Percentiles rank a stretch among this genome's conserved stretches.
These are phyloP conservation scores for Gymnocephalus cernua DNA, from an alignment of 2,113 vertebrate species.

Conservation along the genomic window DNA sequence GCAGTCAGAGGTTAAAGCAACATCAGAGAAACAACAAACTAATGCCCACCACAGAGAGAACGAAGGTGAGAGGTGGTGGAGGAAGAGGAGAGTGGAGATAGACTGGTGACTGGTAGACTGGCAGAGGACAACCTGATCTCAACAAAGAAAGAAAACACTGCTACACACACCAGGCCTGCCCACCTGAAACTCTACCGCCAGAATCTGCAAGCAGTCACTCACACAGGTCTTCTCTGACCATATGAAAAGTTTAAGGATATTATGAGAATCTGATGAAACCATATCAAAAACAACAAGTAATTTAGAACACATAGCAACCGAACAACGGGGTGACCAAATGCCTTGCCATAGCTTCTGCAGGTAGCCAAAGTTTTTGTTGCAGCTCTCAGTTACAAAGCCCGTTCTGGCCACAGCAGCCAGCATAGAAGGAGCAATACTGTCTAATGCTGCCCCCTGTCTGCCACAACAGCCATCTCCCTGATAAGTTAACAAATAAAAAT, in stretches of 20 bases:
- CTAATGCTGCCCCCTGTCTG: constrained; percentile 85
- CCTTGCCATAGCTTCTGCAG: constrained; percentile 11
- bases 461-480: constrained; percentile 25
- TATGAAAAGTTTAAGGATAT: not conserved
- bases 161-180: constrained; percentile 38
- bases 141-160: constrained; percentile 52
- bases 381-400: constrained; percentile 21
- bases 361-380: constrained; percentile 34
- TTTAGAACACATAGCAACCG: not conserved
- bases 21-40: constrained; percentile 87
- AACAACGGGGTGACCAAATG: not conserved
- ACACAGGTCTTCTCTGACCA: not conserved
- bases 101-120: constrained; percentile 64
- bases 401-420: constrained; percentile 4
- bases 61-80: constrained; percentile 72
- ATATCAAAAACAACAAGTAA: constrained; percentile 18
- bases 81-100: constrained; percentile 51
- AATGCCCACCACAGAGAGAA: constrained; percentile 78
- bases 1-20: constrained; percentile 85
- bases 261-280: constrained; percentile 5
- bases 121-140: constrained; percentile 63
- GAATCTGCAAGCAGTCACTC: not conserved
- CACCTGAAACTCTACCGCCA: constrained; percentile 51
- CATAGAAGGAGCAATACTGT: constrained; percentile 61
- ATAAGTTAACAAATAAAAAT: constrained; percentile 35